phyloP scores from a whole-genome alignment of 2,113 vertebrate genomes.

The Hippocampus mohnikei region DNA sequence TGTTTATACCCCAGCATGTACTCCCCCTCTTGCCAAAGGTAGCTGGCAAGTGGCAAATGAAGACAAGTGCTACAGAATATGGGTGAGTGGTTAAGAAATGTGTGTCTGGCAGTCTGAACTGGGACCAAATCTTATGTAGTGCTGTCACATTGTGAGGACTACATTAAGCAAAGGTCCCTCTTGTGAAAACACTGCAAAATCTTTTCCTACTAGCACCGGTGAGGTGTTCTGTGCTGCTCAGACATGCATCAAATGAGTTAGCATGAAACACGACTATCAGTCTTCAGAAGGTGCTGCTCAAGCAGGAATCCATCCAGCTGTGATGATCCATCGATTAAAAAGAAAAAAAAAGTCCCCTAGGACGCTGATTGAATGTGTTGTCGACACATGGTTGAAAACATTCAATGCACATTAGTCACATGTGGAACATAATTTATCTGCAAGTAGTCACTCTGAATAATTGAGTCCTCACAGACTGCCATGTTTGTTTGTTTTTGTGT shows the following conservation, averaged over 20 bases:
- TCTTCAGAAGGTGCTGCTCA: slow-evolving; percentile 42
- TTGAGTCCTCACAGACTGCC: slow-evolving; percentile 60
- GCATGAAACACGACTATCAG: slow-evolving; percentile 27
- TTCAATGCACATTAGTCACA: slow-evolving; percentile 62
- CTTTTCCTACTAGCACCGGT: slow-evolving; percentile 7
- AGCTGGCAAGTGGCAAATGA: too few species aligned
- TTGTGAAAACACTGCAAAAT: slow-evolving; percentile 4
- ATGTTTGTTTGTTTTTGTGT: slow-evolving; percentile 71
- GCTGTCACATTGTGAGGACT: neutral
- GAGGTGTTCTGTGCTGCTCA: slow-evolving; percentile 1
- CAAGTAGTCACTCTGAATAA: slow-evolving; percentile 62
- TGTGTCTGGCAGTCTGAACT: neutral
- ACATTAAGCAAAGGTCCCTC: neutral
- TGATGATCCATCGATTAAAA: slow-evolving; percentile 54
- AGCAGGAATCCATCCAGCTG: slow-evolving; percentile 47
- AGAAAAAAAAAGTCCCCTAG: slow-evolving; percentile 13
- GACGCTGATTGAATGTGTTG: slow-evolving; percentile 52
- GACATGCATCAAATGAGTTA: slow-evolving; percentile 30
- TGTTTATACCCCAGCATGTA: too few species aligned
- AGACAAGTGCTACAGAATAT: neutral
- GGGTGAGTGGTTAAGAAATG: neutral
- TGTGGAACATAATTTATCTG: slow-evolving; percentile 68
- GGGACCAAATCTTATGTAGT: neutral
- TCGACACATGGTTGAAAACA: slow-evolving; percentile 52
- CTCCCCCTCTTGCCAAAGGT: too few species aligned